Evolutionary conservation across 2,797 vertebrate genomes (phyloP).

Genomic region (Melanotaenia parkinsoni): DNA sequence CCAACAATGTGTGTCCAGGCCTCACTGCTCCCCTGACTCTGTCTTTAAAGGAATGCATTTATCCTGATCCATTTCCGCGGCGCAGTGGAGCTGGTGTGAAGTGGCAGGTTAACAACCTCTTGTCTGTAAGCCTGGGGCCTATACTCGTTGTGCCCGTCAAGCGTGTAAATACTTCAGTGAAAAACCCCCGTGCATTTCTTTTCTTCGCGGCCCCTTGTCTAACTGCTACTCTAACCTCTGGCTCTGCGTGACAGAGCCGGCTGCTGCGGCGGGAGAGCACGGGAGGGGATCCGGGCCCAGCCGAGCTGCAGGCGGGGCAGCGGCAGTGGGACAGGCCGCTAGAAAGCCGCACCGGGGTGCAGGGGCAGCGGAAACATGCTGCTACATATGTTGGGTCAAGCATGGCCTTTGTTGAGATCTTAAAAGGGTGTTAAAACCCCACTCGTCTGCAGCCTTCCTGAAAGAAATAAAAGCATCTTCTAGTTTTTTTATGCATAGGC

Average conservation of each 20-base stretch:
- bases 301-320: constrained; percentile 80
- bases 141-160: constrained; percentile 85
- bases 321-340: constrained; percentile 78
- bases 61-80: constrained; percentile 75
- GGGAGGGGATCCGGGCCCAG: constrained; percentile 81
- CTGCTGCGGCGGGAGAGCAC: constrained; percentile 82
- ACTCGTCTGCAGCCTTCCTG: constrained; percentile 84
- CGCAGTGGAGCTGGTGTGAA: constrained; percentile 84
- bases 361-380: constrained; percentile 85
- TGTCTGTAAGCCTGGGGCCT: constrained; percentile 70
- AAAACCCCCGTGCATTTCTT: constrained; percentile 77
- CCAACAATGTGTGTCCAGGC: neutral
- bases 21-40: constrained; percentile 46
- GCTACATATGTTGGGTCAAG: constrained; percentile 94
- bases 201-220: constrained; percentile 75
- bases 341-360: constrained; percentile 82
- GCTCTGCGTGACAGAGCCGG: constrained; percentile 76
- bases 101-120: constrained; percentile 89
- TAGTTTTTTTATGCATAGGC: constrained; percentile 81
- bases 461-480: constrained; percentile 84
- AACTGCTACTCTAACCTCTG: constrained; percentile 90
- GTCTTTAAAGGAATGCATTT: constrained; percentile 84
- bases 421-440: constrained; percentile 91
- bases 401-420: constrained; percentile 87
- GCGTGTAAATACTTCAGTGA: constrained; percentile 87